Evolutionary conservation across 2,113 vertebrate species (phyloP).

Genomic region (Illadopsis cleaveri): DNA sequence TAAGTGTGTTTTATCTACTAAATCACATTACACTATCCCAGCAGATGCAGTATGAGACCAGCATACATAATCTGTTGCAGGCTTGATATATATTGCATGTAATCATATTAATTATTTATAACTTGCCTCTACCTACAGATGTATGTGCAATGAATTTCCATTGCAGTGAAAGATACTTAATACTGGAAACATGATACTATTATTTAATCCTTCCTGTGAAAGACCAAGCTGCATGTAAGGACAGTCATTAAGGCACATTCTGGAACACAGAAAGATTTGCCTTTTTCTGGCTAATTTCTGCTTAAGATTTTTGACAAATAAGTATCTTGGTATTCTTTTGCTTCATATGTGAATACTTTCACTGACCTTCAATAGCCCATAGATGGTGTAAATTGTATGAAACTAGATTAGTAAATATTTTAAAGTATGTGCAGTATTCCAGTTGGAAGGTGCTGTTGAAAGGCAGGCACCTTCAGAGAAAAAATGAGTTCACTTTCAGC

Average conservation of each 20-base stretch:
- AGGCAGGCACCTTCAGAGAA: neutral
- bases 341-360: neutral
- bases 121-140: slow-evolving; percentile 3
- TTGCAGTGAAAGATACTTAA: slow-evolving; percentile 14
- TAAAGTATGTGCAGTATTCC: neutral
- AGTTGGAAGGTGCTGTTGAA: neutral
- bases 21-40: slow-evolving; percentile 42
- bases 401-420: neutral
- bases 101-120: slow-evolving; percentile 60
- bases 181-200: neutral
- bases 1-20: slow-evolving; percentile 49
- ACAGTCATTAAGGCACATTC: neutral
- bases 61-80: slow-evolving; percentile 40
- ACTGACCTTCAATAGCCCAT: neutral
- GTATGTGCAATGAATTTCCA: slow-evolving; percentile 6
- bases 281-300: neutral
- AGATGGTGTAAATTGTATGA: neutral
- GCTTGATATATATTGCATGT: slow-evolving; percentile 15
- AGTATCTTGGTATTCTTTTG: neutral
- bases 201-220: neutral
- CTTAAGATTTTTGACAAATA: neutral
- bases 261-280: neutral
- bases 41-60: slow-evolving; percentile 13
- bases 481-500: neutral
- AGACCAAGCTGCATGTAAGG: neutral